Percentiles rank a stretch among this genome's conserved stretches.
Evolutionary conservation across 2,888 invertebrate species (phyloP).

Genomic region (Acanthopleura granulata): DNA sequence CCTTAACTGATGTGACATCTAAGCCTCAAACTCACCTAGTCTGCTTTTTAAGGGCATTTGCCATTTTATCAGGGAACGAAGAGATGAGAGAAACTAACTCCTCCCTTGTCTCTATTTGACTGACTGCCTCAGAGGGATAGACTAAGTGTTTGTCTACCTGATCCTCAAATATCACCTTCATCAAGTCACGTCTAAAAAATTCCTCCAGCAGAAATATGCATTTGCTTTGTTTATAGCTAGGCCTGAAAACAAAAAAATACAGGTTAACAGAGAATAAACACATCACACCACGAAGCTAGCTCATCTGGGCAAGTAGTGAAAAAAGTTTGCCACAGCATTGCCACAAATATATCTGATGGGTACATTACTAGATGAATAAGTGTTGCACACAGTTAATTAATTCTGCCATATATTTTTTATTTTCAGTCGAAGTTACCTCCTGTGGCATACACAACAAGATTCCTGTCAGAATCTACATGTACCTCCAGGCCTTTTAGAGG

Average conservation of each 20-base stretch:
- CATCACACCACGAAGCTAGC: too few relatives aligned
- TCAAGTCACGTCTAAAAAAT: conserved; percentile 35
- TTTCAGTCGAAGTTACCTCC: too few relatives aligned
- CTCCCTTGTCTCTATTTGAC: conserved; percentile 38
- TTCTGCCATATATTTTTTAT: too few relatives aligned
- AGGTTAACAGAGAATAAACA: not conserved
- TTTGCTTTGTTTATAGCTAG: conserved; percentile 44
- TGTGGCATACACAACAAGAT: too few relatives aligned
- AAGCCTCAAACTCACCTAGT: conserved; percentile 43
- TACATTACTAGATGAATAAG: too few relatives aligned
- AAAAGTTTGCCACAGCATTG: too few relatives aligned
- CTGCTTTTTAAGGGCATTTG: conserved; percentile 55
- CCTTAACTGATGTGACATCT: too few relatives aligned
- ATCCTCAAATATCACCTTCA: conserved; percentile 35
- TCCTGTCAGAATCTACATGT: too few relatives aligned
- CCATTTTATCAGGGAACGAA: conserved; percentile 54
- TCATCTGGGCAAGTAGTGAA: too few relatives aligned
- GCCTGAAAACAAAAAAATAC: conserved; percentile 32
- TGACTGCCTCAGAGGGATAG: not conserved
- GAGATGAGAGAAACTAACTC: conserved; percentile 43
- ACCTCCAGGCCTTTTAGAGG: too few relatives aligned
- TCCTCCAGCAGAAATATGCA: conserved; percentile 45
- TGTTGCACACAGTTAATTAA: too few relatives aligned
- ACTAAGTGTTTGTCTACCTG: conserved; percentile 26
- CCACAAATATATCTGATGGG: too few relatives aligned